Base-by-base conservation (phyloP, 2,797 vertebrate genomes). In the Sebastes diaconus region DNA sequence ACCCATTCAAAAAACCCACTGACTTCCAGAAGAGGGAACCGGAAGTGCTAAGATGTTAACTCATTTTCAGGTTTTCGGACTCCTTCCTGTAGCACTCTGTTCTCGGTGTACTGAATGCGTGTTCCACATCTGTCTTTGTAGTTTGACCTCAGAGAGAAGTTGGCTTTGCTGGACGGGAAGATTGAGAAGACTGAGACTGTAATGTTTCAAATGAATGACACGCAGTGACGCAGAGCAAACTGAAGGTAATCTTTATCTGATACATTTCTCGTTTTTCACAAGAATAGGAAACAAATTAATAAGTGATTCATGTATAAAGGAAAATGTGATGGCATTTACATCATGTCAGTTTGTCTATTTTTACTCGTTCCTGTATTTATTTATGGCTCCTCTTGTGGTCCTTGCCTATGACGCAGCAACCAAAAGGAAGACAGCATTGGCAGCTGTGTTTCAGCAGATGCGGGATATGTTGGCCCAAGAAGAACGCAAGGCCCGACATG, bases 401-500 rank as follows among this genome's bases (percentile, higher is more conserved):
- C 22, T 55, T 25, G 18, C 3, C 6, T 30, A 99, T 97, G 97
- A 97, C 0, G 59, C 79, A 0, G 93, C 93, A 0, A 52, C 68
- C 59, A 94, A 52, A 76, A 96, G 93, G 77, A 94, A 94, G 82
- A 94, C 92, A 12, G 71, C 92, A 13, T 14, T 99, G 52, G 85
- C 80, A 34, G 81, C 46, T 0, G 96, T 97, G 30, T 98, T 96
- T 85, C 86, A 81, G 78, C 96, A 97, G 90, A 96, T 98, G 20
- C 94, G 90, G 81, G 92, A 94, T 16, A 73, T 97, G 82, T 85
- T 99, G 57, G 93, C 93, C 6, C 85, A 86, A 42, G 96, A 95
- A 3, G 97, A 98, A 94, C 83, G 59, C 0, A 91, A 90, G 0
- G 79, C 93, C 4, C 81, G 93, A 32, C 90, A 22, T 2, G 72